Conservation (phyloP, 2,888 invertebrate genomes). For the Cacoxenus indagator region DNA sequence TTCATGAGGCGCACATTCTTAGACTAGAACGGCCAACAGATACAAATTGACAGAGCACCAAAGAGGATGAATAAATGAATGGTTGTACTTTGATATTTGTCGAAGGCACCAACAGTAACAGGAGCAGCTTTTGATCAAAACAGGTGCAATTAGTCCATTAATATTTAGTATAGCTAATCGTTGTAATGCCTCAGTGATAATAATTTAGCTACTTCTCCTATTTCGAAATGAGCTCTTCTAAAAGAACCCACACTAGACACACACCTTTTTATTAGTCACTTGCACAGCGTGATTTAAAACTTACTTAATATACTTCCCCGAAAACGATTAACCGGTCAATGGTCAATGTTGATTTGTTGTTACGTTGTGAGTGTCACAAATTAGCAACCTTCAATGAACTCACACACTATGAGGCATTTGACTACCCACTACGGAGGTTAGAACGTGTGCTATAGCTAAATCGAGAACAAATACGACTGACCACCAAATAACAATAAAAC, state of each 20-base stretch:
- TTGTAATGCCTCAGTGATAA: no score
- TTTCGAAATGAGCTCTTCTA: no score
- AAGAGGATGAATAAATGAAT: not conserved
- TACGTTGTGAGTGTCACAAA: not conserved
- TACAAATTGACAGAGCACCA: not conserved
- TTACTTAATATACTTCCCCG: not conserved
- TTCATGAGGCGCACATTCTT: not conserved
- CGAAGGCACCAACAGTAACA: not conserved
- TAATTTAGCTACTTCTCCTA: no score
- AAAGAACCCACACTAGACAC: no score
- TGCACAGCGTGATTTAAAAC: not conserved
- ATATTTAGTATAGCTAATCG: no score
- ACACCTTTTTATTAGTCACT: not conserved
- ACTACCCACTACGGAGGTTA: no score
- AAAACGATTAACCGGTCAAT: slow-evolving; percentile 31
- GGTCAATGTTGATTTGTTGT: slow-evolving; percentile 42
- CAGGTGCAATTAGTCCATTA: no score
- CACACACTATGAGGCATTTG: not conserved
- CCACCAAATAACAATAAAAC: not conserved
- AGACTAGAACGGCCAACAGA: not conserved
- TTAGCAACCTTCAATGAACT: slow-evolving; percentile 20
- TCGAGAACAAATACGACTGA: no score
- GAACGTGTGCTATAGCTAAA: no score
- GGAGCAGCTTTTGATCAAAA: not conserved
- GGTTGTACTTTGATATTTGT: not conserved